Evolutionary conservation across 2,888 invertebrate genomes (phyloP).

Genomic region (Scrobipalpa costella): DNA sequence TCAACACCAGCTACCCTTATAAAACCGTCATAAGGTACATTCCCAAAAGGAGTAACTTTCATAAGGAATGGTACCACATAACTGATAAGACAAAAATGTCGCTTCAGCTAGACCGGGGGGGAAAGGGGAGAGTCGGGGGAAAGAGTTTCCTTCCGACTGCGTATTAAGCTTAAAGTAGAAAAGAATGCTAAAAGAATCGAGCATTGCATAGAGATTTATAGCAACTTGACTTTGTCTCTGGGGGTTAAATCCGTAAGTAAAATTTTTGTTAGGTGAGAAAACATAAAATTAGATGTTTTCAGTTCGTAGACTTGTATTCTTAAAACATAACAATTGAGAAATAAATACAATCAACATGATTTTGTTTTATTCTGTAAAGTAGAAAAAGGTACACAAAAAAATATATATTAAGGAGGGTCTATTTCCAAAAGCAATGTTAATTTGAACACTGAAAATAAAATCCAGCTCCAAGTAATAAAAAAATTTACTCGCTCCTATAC

Average conservation of each 20-base stretch:
- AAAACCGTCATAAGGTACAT: not conserved
- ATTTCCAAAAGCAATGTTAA: too few relatives aligned
- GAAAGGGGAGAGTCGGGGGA: constrained; percentile 36
- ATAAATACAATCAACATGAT: too few relatives aligned
- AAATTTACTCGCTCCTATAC: not conserved
- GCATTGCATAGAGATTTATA: constrained; percentile 12
- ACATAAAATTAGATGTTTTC: not conserved
- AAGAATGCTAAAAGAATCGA: constrained; percentile 15
- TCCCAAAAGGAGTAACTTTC: constrained; percentile 29
- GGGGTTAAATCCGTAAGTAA: not conserved
- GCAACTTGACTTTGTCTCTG: constrained; percentile 2
- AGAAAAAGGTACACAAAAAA: too few relatives aligned
- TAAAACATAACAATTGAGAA: too few relatives aligned
- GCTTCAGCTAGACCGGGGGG: constrained; percentile 41
- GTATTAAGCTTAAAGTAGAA: constrained; percentile 31
- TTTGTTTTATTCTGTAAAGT: too few relatives aligned
- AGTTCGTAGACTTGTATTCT: too few relatives aligned
- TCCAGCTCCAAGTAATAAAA: too few relatives aligned
- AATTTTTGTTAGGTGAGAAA: not conserved
- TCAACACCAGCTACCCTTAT: not conserved
- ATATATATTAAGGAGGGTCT: too few relatives aligned
- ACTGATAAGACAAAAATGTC: constrained; percentile 53
- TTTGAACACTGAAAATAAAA: too few relatives aligned
- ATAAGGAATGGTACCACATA: constrained; percentile 46
- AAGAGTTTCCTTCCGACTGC: constrained; percentile 34